Evolutionary conservation across 37 sponge, comb jelly and placozoan genomes (phyloP).

Genomic region (Lycopodina hypogea): DNA sequence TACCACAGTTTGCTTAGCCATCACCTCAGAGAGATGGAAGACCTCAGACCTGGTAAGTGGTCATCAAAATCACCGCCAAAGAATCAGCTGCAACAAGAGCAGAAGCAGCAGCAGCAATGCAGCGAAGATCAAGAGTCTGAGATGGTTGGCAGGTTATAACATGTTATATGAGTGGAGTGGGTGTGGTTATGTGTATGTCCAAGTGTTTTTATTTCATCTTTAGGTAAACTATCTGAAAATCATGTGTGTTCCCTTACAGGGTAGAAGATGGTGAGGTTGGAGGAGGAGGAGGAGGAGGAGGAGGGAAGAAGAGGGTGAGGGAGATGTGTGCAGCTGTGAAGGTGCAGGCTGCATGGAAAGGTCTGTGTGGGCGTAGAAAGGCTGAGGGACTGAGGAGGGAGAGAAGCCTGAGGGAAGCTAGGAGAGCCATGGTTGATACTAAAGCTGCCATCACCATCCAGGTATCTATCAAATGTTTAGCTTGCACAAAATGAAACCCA

Average conservation of each 20-base stretch:
- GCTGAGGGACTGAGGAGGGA: neutral
- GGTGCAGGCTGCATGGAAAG: slow-evolving; percentile 48
- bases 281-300: neutral
- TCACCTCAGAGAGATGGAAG: slow-evolving; percentile 37
- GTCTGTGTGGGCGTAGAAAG: slow-evolving; percentile 2
- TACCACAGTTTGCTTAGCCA: slow-evolving; percentile 11
- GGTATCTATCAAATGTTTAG: too few relatives aligned
- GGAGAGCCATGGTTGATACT: neutral
- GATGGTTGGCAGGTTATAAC: too few relatives aligned
- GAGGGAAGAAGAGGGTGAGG: neutral
- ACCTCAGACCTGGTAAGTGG: neutral
- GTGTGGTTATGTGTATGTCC: too few relatives aligned
- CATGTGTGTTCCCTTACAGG: too few relatives aligned
- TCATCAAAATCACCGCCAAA: neutral
- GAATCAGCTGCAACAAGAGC: neutral
- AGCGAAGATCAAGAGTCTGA: neutral
- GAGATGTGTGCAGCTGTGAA: slow-evolving; percentile 20
- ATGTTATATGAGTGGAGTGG: too few relatives aligned
- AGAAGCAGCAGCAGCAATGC: neutral
- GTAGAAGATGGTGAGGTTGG: too few relatives aligned
- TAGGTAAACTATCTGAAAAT: too few relatives aligned
- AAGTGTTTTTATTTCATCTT: too few relatives aligned
- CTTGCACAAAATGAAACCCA: too few relatives aligned
- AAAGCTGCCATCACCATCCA: slow-evolving; percentile 31
- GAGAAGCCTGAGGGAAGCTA: neutral